Percentiles rank a stretch among this genome's conserved stretches.
Conservation (phyloP, 2,113 vertebrate genomes). For the Holacanthus passer region DNA sequence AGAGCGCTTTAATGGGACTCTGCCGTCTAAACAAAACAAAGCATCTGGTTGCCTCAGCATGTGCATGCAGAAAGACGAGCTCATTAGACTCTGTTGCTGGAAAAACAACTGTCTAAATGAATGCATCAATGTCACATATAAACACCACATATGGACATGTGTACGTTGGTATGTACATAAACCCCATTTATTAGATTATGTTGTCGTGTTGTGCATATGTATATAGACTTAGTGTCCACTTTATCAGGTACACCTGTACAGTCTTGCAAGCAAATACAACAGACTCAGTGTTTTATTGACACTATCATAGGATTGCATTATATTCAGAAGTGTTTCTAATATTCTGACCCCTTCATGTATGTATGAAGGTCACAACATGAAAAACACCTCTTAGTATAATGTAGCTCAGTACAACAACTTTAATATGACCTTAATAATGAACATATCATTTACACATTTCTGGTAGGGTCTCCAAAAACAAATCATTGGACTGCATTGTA, state of each 20-base stretch:
- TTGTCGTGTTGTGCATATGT: not conserved
- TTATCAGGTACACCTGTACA: not conserved
- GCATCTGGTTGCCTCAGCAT: not conserved
- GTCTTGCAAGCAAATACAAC: not conserved
- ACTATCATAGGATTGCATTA: not conserved
- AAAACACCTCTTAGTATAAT: not conserved
- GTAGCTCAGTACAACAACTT: not conserved
- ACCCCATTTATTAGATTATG: not conserved
- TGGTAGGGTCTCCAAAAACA: no score
- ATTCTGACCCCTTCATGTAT: not conserved
- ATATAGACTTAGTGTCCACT: not conserved
- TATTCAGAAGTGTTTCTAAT: not conserved
- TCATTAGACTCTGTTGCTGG: not conserved
- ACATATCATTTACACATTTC: not conserved
- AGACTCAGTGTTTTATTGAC: not conserved
- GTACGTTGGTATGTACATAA: not conserved
- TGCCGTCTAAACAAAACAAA: conserved; percentile 12
- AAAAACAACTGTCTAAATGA: not conserved
- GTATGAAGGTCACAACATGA: not conserved
- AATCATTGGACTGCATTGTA: no score
- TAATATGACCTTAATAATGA: not conserved
- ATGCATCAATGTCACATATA: not conserved
- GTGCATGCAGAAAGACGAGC: not conserved
- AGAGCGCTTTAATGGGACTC: not conserved
- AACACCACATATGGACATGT: not conserved